Conservation (phyloP, 2,888 invertebrate species). For the Hypercompe scribonia region DNA sequence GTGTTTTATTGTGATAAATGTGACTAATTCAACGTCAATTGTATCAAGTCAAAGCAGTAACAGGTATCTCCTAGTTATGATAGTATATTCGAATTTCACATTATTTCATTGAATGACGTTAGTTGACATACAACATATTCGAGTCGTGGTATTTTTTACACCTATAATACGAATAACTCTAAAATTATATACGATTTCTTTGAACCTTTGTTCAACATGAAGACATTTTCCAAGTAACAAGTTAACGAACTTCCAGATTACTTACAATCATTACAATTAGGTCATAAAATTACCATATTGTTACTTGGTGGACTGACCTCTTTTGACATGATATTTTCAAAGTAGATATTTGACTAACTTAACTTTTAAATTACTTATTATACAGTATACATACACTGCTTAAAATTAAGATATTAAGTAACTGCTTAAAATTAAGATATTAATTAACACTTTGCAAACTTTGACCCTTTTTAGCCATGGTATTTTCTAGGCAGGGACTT, state of each 20-base stretch:
- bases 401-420: too few relatives aligned
- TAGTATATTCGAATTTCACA: slow-evolving; percentile 15
- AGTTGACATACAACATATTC: background rate
- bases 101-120: background rate
- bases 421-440: too few relatives aligned
- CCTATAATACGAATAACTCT: background rate
- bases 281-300: background rate
- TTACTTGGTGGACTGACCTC: background rate
- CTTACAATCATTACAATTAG: background rate
- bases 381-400: too few relatives aligned
- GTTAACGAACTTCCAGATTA: background rate
- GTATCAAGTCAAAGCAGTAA: slow-evolving; percentile 63
- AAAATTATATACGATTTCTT: background rate
- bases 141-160: background rate
- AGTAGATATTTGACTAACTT: too few relatives aligned
- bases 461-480: background rate
- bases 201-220: background rate
- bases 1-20: slow-evolving; percentile 64
- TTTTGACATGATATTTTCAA: background rate
- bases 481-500: too few relatives aligned
- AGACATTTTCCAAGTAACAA: background rate
- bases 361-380: too few relatives aligned
- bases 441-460: too few relatives aligned
- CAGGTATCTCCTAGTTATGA: slow-evolving; percentile 75
- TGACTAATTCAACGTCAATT: slow-evolving; percentile 69